These are phyloP conservation scores for Acanthochromis polyacanthus DNA, from an alignment of 2,113 vertebrate species.

Conservation along the genomic window DNA sequence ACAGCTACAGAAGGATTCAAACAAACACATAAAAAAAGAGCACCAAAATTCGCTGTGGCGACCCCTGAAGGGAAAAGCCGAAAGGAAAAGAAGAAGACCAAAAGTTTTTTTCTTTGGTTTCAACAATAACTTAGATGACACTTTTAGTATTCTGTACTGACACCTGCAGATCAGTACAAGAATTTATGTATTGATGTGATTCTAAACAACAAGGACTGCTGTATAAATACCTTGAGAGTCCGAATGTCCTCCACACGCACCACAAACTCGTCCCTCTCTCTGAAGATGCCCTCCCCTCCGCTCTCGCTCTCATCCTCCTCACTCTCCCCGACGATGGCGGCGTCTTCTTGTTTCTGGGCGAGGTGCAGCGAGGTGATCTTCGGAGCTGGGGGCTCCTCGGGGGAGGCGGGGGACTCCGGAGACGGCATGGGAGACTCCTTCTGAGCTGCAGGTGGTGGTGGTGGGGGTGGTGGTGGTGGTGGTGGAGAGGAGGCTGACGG, in stretches of 20 bases:
- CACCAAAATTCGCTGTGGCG: too few relatives aligned
- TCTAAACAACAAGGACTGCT: background rate
- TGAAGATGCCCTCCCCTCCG: conserved; percentile 92
- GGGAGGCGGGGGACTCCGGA: conserved; percentile 75
- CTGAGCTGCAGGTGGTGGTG: conserved; percentile 49
- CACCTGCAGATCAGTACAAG: background rate
- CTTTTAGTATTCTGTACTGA: background rate
- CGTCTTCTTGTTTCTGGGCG: conserved; percentile 92
- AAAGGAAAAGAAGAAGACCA: too few relatives aligned
- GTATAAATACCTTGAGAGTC: conserved; percentile 87
- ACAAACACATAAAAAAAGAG: background rate
- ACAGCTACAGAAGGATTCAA: background rate
- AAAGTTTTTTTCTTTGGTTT: background rate
- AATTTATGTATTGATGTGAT: background rate
- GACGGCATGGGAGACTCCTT: conserved; percentile 74
- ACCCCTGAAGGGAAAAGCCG: too few relatives aligned
- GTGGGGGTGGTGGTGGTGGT: conserved; percentile 47
- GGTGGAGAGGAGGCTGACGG: conserved; percentile 25
- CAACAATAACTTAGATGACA: background rate
- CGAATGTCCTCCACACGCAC: conserved; percentile 92
- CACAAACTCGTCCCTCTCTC: conserved; percentile 93
- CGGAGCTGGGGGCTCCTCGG: conserved; percentile 80
- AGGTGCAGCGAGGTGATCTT: conserved; percentile 88
- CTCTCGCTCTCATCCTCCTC: conserved; percentile 93
- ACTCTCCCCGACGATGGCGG: conserved; percentile 92